Percentiles rank a stretch among this genome's conserved stretches.
Conservation (phyloP, 2,113 vertebrate genomes). For the Synodontis membranacea region DNA sequence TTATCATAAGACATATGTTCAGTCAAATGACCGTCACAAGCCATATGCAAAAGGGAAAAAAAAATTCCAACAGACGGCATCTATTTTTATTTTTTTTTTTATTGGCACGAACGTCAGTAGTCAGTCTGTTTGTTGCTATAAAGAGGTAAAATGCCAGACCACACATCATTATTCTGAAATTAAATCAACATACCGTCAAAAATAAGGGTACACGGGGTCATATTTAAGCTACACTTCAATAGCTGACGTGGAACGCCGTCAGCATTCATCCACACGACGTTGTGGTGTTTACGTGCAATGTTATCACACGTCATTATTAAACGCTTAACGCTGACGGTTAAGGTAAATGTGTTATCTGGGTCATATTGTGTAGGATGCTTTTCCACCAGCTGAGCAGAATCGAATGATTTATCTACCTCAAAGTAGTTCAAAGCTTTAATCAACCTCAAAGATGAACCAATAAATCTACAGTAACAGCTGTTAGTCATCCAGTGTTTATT, state of each 20-base stretch:
- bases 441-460: background rate
- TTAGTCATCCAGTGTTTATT: conserved; percentile 22
- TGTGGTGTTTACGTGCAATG: background rate
- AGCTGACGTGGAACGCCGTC: background rate
- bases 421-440: background rate
- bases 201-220: background rate
- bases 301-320: background rate
- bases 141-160: background rate
- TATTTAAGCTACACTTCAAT: background rate
- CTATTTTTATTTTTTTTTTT: background rate
- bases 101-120: background rate
- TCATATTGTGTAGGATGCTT: background rate
- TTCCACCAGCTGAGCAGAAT: background rate
- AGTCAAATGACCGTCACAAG: conserved; percentile 16
- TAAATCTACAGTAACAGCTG: conserved; percentile 11
- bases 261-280: background rate
- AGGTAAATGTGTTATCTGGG: background rate
- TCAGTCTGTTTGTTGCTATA: background rate
- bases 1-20: background rate
- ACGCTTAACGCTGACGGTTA: background rate
- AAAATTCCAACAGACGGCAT: background rate
- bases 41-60: background rate
- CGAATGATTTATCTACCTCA: background rate
- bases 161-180: background rate
- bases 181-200: background rate